Evolutionary conservation across 2,113 vertebrate species (phyloP), one percentile per base, ranked within the genome.

Genomic region (Lontra canadensis): DNA sequence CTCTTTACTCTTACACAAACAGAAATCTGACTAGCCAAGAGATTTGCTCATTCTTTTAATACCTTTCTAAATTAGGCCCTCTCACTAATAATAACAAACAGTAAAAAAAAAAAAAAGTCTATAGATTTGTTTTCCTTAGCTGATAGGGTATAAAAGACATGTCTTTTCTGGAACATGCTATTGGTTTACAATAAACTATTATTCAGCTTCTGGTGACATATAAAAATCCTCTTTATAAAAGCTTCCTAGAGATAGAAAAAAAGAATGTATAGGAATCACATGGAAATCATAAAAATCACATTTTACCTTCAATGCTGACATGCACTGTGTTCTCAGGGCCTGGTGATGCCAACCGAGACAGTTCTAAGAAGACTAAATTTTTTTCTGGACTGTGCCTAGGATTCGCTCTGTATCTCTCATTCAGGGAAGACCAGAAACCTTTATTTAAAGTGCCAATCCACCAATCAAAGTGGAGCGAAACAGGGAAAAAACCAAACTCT

Each of bases 401-500:
- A 90, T 90, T 97, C 23, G 73, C 88, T 94, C 93, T 98, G 89
- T 97, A 69, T 63, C 65, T 96, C 97, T 98, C 88, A 93, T 76
- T 88, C 95, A 79, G 15, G 81, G 94, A 98, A 97, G 95, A 98
- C 88, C 79, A 97, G 98, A 96, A 98, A 98, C 93, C 96, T 97
- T 98, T 96, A 97, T 98, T 98, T 98, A 98, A 98, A 98, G 98
- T 85, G 42, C 67, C 76, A 94, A 86, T 92, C 96, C 98, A 97
- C 97, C 97, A 97, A 97, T 98, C 97, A 98, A 96, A 96, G 85
- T 89, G 76, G 95, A 95, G 97, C 96, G 90, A 84, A 94, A 95
- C 52, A 81, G 42, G 36, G 59, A 18, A 52, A 76, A 90, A 49
- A 55, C 17, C 42, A 17, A 52, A 23, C 44, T 78, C 74, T 86